A percentile compares a stretch with the other conserved stretches of the same genome.
Evolutionary conservation across 2,888 invertebrate genomes (phyloP).

Genomic region (Oligia strigilis): DNA sequence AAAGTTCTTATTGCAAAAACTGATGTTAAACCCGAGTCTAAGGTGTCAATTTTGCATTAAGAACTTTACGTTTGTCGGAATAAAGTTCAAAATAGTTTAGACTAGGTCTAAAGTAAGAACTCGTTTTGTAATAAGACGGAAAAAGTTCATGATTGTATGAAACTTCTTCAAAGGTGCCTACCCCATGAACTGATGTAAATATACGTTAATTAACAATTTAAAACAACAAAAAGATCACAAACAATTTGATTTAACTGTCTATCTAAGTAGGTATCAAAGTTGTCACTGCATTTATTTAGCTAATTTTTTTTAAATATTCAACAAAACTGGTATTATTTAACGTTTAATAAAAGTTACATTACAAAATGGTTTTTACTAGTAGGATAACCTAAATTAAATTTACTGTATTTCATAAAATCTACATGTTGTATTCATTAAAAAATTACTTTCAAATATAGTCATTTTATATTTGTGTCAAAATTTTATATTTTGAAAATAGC

Average conservation of each 20-base stretch:
- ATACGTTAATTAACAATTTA: conserved; percentile 42
- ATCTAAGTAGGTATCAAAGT: conserved; percentile 58
- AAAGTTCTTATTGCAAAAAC: no score
- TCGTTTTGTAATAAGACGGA: no score
- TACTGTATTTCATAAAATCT: conserved; percentile 15
- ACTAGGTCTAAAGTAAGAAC: not conserved
- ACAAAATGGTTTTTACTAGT: not conserved
- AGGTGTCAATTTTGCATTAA: not conserved
- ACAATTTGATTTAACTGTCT: conserved; percentile 41
- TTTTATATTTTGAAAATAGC: conserved; percentile 42
- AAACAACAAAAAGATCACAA: conserved; percentile 48
- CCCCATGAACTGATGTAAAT: conserved; percentile 20
- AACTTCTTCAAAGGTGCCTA: not conserved
- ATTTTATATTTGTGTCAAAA: conserved; percentile 47
- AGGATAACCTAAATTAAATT: conserved; percentile 11
- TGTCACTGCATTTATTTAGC: conserved; percentile 37
- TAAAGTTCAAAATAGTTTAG: not conserved
- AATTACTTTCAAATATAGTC: conserved; percentile 34
- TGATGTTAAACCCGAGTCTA: not conserved
- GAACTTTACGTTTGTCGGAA: not conserved
- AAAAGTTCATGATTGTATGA: not conserved
- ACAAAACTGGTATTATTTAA: conserved; percentile 9
- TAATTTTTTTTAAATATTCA: conserved; percentile 20
- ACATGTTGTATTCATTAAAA: conserved; percentile 26
- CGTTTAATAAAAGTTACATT: conserved; percentile 6